Base-by-base conservation (phyloP, 2,797 vertebrate species). In the Erpetoichthys calabaricus region DNA sequence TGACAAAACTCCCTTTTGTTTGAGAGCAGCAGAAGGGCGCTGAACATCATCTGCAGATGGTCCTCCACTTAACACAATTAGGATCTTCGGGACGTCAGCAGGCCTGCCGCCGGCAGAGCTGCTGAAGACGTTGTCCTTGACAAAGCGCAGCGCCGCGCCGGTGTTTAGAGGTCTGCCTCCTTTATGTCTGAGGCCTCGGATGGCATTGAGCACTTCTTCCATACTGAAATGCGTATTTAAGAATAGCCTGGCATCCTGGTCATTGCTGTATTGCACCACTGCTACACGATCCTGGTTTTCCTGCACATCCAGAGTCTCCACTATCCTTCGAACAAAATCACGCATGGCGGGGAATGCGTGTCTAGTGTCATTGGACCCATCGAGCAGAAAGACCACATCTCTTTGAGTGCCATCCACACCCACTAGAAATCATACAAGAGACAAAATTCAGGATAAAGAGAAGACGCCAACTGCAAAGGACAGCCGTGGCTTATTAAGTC, bases 41-140 rank as follows among this genome's bases (percentile, higher is more conserved):
- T 64, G 58, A 1, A 74, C 65, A 10, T 43, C 67, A 64, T 77
- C 75, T 63, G 1, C 61, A 41, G 75, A 74, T 52, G n/a, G 57
- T 54, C 64, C 59, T 53, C 58, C 70, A 57, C 42, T 75, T 9
- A 77, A 59, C 51, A 75, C 45, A 50, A 67, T 65, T 47, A 73
- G 8, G 4, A 74, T 45, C 53, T 74, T 59, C 9, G 62, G 62
- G 1, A 59, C 53, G 51, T 64, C 63, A 5, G 44, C 44, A 42
- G 42, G 42, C 50, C 63, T 64, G 54, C 63, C 59, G 1, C 63
- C 60, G 0, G 73, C 75, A 0, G 77, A 72, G 9, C 5, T 46
- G 41, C 54, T 53, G 44, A 66, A 66, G 45, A 57, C 51, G 43
- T 53, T 64, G 44, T 64, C 51, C 45, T 10, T 57, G 3, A 66